phyloP scores from a whole-genome alignment of 2,113 vertebrate genomes.

The Dipodomys merriami region DNA sequence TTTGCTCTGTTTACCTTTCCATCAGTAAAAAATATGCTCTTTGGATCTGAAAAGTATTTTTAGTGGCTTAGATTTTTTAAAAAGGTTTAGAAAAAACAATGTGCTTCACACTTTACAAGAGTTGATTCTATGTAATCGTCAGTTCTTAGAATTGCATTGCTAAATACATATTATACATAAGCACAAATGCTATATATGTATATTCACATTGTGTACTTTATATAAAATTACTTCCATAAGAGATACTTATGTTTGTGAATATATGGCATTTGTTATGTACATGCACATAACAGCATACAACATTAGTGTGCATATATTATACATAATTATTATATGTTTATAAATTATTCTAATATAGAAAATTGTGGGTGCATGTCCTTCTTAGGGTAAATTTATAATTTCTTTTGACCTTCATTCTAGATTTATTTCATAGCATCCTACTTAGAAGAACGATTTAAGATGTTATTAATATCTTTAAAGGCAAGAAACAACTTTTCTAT shows the following conservation, averaged over 20 bases:
- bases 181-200: background rate
- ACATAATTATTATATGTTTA: background rate
- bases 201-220: background rate
- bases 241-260: background rate
- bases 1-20: background rate
- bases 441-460: background rate
- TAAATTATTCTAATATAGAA: background rate
- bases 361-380: background rate
- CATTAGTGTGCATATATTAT: background rate
- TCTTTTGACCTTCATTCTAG: background rate
- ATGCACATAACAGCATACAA: too few relatives aligned
- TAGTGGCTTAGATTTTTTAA: background rate
- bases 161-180: background rate
- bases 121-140: background rate
- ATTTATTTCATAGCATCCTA: background rate
- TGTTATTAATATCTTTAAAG: background rate
- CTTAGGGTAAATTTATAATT: background rate
- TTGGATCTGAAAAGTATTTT: background rate
- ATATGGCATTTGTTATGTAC: background rate
- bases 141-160: background rate
- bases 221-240: background rate
- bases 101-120: background rate
- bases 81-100: background rate
- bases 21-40: slow-evolving; percentile 7
- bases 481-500: background rate